Conservation (phyloP, 2,888 invertebrate genomes). For the Catocala fraxini region DNA sequence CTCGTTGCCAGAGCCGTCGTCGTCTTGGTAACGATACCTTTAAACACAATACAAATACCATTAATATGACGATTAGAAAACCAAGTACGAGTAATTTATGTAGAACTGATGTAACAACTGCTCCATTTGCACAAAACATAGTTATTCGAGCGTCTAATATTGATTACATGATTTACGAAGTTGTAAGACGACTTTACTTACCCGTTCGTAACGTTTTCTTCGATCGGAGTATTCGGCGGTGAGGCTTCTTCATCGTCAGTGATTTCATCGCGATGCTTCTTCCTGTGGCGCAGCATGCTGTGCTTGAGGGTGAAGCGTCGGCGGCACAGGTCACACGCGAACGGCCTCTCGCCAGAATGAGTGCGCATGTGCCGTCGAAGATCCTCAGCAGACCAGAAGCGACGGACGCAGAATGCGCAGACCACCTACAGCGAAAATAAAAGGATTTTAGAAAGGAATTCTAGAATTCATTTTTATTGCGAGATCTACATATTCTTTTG, state of each 20-base stretch:
- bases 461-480: too few relatives aligned
- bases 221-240: constrained; percentile 79
- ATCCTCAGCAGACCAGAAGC: constrained; percentile 98
- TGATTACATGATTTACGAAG: background rate
- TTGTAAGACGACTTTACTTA: constrained; percentile 47
- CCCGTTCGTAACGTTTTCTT: constrained; percentile 76
- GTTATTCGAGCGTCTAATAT: too few relatives aligned
- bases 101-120: too few relatives aligned
- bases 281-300: constrained; percentile 97
- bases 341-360: constrained; percentile 97
- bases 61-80: too few relatives aligned
- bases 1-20: constrained; percentile 80
- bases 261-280: constrained; percentile 91
- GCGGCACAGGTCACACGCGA: constrained; percentile 96
- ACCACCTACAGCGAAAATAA: constrained; percentile 87
- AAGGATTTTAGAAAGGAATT: too few relatives aligned
- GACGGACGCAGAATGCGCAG: constrained; percentile 96
- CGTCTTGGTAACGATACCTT: constrained; percentile 81
- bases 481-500: too few relatives aligned
- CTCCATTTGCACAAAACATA: too few relatives aligned
- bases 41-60: constrained; percentile 15
- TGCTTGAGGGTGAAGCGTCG: constrained; percentile 97
- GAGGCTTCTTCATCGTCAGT: constrained; percentile 87
- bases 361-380: constrained; percentile 97
- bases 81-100: too few relatives aligned